Percentiles rank a stretch among this genome's conserved stretches.
These are phyloP conservation scores for Rachycentron canadum DNA, from an alignment of 2,797 vertebrate genomes.

Conservation along the genomic window DNA sequence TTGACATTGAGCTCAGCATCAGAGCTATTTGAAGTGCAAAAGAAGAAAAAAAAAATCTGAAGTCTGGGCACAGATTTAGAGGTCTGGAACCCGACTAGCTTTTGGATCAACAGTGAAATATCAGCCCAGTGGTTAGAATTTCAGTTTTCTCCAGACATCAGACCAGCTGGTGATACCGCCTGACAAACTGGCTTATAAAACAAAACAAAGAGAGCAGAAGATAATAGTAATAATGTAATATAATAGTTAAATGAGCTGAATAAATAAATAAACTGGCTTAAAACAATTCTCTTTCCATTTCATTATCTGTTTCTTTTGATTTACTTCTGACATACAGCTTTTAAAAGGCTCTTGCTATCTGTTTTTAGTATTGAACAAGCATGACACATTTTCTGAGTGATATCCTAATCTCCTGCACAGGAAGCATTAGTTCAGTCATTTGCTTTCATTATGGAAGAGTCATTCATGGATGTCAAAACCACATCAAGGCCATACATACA, in stretches of 20 bases:
- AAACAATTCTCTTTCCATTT: not conserved
- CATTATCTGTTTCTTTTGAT: constrained; percentile 16
- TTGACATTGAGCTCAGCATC: not conserved
- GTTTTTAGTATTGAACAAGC: constrained; percentile 52
- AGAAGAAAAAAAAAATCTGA: constrained; percentile 1
- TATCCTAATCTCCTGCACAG: constrained; percentile 53
- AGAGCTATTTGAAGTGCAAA: constrained; percentile 17
- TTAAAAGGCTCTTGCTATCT: constrained; percentile 28
- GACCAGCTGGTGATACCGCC: constrained; percentile 22
- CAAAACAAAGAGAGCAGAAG: constrained; percentile 32
- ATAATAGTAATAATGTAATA: no score
- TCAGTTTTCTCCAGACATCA: constrained; percentile 25
- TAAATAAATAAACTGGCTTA: constrained; percentile 14
- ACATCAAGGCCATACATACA: constrained; percentile 61
- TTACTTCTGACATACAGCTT: constrained; percentile 10
- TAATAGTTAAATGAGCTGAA: not conserved
- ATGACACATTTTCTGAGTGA: constrained; percentile 63
- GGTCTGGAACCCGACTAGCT: constrained; percentile 43
- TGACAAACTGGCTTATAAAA: constrained; percentile 35
- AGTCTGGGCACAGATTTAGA: constrained; percentile 38
- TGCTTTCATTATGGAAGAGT: constrained; percentile 66
- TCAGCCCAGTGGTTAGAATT: constrained; percentile 2
- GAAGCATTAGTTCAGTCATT: constrained; percentile 64
- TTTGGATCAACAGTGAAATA: constrained; percentile 50
- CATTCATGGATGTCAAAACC: constrained; percentile 62